Evolutionary conservation across 2,888 invertebrate species (phyloP).

Genomic region (Drosophila suboccidentalis): DNA sequence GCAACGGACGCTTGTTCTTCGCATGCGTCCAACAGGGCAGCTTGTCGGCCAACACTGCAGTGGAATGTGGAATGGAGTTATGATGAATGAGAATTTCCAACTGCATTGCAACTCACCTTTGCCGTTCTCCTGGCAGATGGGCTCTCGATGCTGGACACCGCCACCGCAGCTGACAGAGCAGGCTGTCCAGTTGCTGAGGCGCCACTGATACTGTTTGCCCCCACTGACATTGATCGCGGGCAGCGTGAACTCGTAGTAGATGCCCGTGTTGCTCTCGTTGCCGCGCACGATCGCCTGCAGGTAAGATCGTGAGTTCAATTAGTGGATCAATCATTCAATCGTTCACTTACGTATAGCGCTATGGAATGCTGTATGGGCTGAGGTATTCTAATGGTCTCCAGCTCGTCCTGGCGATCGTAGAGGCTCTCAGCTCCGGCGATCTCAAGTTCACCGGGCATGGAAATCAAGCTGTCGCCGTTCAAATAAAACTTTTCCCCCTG

Average conservation of each 20-base stretch:
- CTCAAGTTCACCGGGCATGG: slow-evolving; percentile 92
- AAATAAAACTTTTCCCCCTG: slow-evolving; percentile 90
- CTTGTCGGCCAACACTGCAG: slow-evolving; percentile 87
- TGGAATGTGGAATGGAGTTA: not conserved
- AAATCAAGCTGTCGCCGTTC: slow-evolving; percentile 91
- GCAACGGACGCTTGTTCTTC: slow-evolving; percentile 87
- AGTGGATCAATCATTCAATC: not conserved
- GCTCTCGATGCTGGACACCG: slow-evolving; percentile 88
- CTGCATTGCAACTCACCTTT: slow-evolving; percentile 82
- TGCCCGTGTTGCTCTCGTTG: slow-evolving; percentile 91
- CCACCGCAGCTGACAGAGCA: slow-evolving; percentile 92
- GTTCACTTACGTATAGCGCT: slow-evolving; percentile 90
- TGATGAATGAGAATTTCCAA: too few species aligned
- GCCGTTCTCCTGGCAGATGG: slow-evolving; percentile 86
- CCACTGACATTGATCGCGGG: slow-evolving; percentile 87
- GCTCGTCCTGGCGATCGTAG: slow-evolving; percentile 92
- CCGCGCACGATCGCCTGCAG: slow-evolving; percentile 90
- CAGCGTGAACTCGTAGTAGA: slow-evolving; percentile 92
- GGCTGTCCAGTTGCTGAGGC: slow-evolving; percentile 92
- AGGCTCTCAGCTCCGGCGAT: slow-evolving; percentile 92
- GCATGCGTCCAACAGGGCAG: slow-evolving; percentile 88
- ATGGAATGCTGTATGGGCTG: slow-evolving; percentile 94
- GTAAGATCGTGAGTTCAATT: not conserved
- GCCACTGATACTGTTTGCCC: slow-evolving; percentile 90
- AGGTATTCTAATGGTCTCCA: slow-evolving; percentile 92